phyloP scores from a whole-genome alignment of 1,140 invertebrate species.

The Oncopodura yosiiana region DNA sequence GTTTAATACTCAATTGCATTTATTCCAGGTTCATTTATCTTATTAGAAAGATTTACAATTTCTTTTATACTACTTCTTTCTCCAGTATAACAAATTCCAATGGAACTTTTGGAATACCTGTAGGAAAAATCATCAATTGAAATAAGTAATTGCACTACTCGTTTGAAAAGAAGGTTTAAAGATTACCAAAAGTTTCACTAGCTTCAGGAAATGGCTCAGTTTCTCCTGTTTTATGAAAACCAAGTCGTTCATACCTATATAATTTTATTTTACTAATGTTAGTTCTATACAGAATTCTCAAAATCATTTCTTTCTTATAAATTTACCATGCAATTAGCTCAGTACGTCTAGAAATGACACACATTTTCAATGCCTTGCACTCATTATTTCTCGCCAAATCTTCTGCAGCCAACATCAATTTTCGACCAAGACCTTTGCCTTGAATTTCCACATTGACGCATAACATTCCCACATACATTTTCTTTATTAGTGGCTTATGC shows the following conservation, averaged over 20 bases:
- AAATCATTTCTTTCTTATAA: too few relatives aligned
- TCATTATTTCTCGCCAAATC: background rate
- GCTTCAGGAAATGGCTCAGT: background rate
- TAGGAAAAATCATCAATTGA: too few relatives aligned
- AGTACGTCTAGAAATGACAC: slow-evolving; percentile 3
- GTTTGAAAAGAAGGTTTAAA: too few relatives aligned
- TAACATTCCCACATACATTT: slow-evolving; percentile 4
- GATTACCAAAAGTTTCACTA: background rate
- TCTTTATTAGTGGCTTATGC: background rate
- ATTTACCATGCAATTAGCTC: slow-evolving; percentile 17
- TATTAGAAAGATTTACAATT: too few relatives aligned
- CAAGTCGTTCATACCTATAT: slow-evolving; percentile 1
- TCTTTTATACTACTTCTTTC: too few relatives aligned
- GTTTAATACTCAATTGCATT: too few relatives aligned
- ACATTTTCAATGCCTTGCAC: background rate
- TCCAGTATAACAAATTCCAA: background rate
- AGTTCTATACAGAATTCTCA: too few relatives aligned
- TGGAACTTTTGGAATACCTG: slow-evolving; percentile 10
- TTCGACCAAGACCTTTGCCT: slow-evolving; percentile 6
- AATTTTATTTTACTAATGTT: too few relatives aligned
- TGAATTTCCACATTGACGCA: slow-evolving; percentile 3
- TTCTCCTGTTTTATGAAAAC: background rate
- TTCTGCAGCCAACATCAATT: slow-evolving; percentile 11
- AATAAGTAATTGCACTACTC: too few relatives aligned
- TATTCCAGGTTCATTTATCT: too few relatives aligned